Evolutionary conservation across 2,797 vertebrate genomes (phyloP).

Genomic region (Tadarida brasiliensis): DNA sequence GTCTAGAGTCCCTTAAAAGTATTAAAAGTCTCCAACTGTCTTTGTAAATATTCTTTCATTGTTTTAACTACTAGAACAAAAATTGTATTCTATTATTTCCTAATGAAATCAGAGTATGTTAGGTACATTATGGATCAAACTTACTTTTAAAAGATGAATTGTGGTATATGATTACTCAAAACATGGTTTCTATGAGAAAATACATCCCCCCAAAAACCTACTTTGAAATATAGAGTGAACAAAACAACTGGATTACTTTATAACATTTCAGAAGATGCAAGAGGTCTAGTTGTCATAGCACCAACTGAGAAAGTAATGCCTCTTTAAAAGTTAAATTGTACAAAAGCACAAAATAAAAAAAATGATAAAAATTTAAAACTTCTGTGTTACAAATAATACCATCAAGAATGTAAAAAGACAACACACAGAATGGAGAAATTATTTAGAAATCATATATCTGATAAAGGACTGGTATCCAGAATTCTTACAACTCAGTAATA

Average conservation of each 20-base stretch:
- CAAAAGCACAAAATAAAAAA: conserved; percentile 43
- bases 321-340: neutral
- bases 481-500: neutral
- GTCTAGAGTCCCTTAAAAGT: neutral
- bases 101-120: neutral
- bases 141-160: conserved; percentile 35
- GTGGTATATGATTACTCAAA: neutral
- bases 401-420: no score
- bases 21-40: conserved; percentile 14
- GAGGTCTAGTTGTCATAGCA: neutral
- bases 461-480: neutral
- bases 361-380: neutral
- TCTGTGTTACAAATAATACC: neutral
- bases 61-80: conserved; percentile 45
- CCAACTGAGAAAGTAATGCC: neutral
- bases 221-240: conserved; percentile 5
- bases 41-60: conserved; percentile 27
- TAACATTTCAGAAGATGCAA: conserved; percentile 19
- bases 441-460: neutral
- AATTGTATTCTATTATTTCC: neutral
- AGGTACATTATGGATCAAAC: neutral
- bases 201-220: neutral
- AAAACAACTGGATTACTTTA: neutral
- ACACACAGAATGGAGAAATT: neutral
- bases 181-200: conserved; percentile 30